phyloP scores from a whole-genome alignment of 2,888 invertebrate species.

The Drosophila paramelanica region DNA sequence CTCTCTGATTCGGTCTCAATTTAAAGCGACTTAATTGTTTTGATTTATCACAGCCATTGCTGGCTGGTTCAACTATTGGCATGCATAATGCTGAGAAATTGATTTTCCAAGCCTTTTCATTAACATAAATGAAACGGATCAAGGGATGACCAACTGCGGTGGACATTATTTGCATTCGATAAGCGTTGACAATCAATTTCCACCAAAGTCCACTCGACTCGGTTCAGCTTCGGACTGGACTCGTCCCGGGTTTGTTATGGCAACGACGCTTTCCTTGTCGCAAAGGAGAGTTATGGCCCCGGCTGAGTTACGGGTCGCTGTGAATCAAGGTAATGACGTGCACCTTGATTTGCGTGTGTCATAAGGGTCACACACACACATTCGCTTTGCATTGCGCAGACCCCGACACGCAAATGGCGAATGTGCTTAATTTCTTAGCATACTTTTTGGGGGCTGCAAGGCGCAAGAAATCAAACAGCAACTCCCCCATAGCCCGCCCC shows the following conservation, averaged over 20 bases:
- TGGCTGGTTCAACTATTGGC: slow-evolving; percentile 56
- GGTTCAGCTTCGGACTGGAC: neutral
- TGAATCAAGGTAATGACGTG: slow-evolving; percentile 78
- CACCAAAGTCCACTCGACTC: slow-evolving; percentile 29
- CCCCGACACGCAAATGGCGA: slow-evolving; percentile 65
- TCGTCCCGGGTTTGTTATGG: slow-evolving; percentile 19
- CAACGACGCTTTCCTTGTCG: neutral
- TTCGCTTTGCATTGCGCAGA: slow-evolving; percentile 69
- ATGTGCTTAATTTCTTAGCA: slow-evolving; percentile 74
- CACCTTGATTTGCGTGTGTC: slow-evolving; percentile 75
- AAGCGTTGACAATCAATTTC: slow-evolving; percentile 51
- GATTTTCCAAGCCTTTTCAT: slow-evolving; percentile 52
- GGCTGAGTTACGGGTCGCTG: slow-evolving; percentile 32
- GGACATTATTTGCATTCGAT: slow-evolving; percentile 40
- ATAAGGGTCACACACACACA: slow-evolving; percentile 43
- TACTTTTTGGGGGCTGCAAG: slow-evolving; percentile 59
- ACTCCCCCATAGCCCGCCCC: neutral
- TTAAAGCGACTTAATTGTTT: slow-evolving; percentile 77
- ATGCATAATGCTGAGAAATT: slow-evolving; percentile 49
- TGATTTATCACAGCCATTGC: slow-evolving; percentile 66
- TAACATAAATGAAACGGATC: slow-evolving; percentile 58
- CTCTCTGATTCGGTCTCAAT: slow-evolving; percentile 55
- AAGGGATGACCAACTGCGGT: slow-evolving; percentile 18
- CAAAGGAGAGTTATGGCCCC: neutral
- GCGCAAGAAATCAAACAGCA: slow-evolving; percentile 56